Conservation (phyloP, 1,140 invertebrate species). For the Anoplolepis gracilipes region DNA sequence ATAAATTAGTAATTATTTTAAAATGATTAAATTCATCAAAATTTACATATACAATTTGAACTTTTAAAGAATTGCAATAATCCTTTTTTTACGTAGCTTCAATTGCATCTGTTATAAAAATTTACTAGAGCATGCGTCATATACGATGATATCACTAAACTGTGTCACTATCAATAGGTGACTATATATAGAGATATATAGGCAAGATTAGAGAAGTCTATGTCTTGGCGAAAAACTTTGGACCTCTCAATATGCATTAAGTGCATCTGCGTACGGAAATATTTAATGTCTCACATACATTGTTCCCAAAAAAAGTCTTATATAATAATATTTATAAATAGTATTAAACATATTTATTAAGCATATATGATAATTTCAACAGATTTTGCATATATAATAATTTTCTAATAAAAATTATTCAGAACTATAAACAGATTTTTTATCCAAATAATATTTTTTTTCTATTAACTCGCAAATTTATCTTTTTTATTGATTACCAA, state of each 20-base stretch:
- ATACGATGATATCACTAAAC: neutral
- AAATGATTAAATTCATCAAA: neutral
- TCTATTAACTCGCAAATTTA: no score
- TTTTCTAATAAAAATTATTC: neutral
- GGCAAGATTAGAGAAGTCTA: slow-evolving; percentile 16
- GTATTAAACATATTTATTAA: no score
- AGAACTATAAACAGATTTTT: neutral
- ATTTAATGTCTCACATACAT: neutral
- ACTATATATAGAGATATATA: neutral
- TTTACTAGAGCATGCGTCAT: neutral
- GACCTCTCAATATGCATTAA: neutral
- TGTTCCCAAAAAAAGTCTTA: neutral
- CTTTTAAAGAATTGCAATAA: neutral
- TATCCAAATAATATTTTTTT: no score
- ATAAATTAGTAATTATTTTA: neutral
- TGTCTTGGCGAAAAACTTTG: slow-evolving; percentile 12
- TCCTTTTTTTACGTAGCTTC: neutral
- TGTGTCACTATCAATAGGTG: slow-evolving; percentile 4
- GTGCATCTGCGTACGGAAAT: neutral
- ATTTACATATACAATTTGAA: neutral
- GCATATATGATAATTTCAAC: neutral
- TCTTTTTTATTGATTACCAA: neutral
- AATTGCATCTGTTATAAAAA: neutral
- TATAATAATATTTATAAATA: neutral
- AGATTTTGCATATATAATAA: neutral